Evolutionary conservation across 2,888 invertebrate genomes (phyloP), one percentile per base, ranked within the genome.

Genomic region (Drosophila kambysellisi): DNA sequence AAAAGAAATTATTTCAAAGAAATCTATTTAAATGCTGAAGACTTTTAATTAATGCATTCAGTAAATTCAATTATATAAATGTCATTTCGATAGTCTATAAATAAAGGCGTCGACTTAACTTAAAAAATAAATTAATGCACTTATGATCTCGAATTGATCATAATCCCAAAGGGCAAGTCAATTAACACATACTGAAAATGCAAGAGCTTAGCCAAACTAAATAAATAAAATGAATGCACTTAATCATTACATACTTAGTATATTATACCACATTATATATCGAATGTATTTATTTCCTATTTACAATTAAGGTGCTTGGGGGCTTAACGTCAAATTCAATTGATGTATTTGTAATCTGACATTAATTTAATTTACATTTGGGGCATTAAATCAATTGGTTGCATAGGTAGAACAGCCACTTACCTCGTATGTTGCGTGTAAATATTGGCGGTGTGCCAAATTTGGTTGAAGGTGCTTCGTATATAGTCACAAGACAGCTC

Each of bases 381-480:
- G 62, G 72, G 70, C 69, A 87, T 67, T 73, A 67, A 74, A 76
- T 75, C 76, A 76, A 37, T 74, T 67, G 68, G 70, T 60, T 71
- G 69, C 62, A 77, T 51, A 80, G 76, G 74, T 77, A 76, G 46
- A 72, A 68, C 70, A 81, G 76, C 66, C 81, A 91, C 91, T 91
- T 91, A 93, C 93, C 93, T 92, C 91, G 90, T 78, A 93, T 92
- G 87, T 92, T 92, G 86, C 92, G 92, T 86, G 93, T 93, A 90
- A 93, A 93, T 83, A 93, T 92, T 87, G 93, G 93, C 72, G 93
- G 92, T 12, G 92, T 92, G 84, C 92, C 91, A 83, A 89, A 90
- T 88, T 91, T 90, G 62, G 89, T 88, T 62, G 91, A 89, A 78
- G 92, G 91, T 82, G 92, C 89, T 88, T 93, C 93, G 83, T 92